Percentiles rank a stretch among this genome's conserved stretches.
phyloP scores from a whole-genome alignment of 2,113 vertebrate genomes.

The Ammodytes marinus region DNA sequence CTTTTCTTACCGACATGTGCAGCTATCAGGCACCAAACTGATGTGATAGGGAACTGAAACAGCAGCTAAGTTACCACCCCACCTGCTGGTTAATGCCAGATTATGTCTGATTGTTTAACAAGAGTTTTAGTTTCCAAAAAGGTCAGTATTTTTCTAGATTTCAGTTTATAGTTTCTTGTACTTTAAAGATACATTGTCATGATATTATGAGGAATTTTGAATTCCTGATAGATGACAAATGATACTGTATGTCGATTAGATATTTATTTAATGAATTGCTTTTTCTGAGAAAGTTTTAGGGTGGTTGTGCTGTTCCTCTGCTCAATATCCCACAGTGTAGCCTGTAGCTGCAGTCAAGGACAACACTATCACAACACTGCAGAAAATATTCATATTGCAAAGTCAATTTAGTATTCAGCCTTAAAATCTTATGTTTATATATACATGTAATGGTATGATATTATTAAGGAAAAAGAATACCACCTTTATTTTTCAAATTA shows the following conservation, averaged over 20 bases:
- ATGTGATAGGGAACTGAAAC: slow-evolving; percentile 49
- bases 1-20: slow-evolving; percentile 47
- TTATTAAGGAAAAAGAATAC: neutral
- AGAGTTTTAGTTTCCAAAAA: no score
- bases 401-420: slow-evolving; percentile 51
- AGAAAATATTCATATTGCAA: slow-evolving; percentile 23
- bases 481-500: slow-evolving; percentile 6
- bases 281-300: neutral
- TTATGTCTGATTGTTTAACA: neutral
- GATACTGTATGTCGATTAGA: no score
- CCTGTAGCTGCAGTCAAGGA: slow-evolving; percentile 50
- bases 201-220: neutral
- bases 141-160: neutral
- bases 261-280: neutral
- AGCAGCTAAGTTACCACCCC: slow-evolving; percentile 39
- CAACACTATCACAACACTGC: slow-evolving; percentile 60
- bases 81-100: slow-evolving; percentile 44
- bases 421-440: slow-evolving; percentile 66
- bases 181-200: neutral
- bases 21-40: slow-evolving; percentile 43
- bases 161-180: neutral
- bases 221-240: neutral
- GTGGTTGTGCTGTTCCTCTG: slow-evolving; percentile 25
- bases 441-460: neutral
- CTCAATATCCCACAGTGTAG: slow-evolving; percentile 48